Evolutionary conservation across 2,888 invertebrate species (phyloP).

Genomic region (Schizaphis graminum): DNA sequence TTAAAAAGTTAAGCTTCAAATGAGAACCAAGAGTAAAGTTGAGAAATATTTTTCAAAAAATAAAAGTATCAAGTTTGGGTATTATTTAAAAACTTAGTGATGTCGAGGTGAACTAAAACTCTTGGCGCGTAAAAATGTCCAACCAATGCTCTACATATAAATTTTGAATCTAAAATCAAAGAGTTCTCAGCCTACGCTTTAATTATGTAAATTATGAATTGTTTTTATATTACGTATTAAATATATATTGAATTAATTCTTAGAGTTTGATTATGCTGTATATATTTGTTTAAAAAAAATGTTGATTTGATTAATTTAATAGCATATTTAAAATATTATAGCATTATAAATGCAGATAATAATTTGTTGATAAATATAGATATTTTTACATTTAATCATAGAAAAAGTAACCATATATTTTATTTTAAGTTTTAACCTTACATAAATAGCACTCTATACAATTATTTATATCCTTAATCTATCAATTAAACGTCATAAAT

Average conservation of each 20-base stretch:
- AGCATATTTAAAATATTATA: neutral
- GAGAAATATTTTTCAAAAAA: conserved; percentile 27
- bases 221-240: neutral
- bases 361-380: neutral
- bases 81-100: conserved; percentile 8
- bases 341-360: neutral
- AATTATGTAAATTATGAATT: neutral
- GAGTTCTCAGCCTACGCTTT: neutral
- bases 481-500: neutral
- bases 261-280: neutral
- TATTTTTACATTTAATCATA: neutral
- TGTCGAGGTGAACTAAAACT: neutral
- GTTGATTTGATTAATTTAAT: neutral
- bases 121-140: neutral
- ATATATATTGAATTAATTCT: neutral
- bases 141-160: neutral
- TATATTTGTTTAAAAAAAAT: neutral
- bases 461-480: neutral
- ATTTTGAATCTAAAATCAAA: neutral
- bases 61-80: neutral
- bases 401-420: neutral
- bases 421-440: neutral
- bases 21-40: neutral
- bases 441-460: neutral
- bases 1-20: conserved; percentile 26